Evolutionary conservation across 2,888 invertebrate species (phyloP), one percentile per base, ranked within the genome.

Genomic region (Lycocerus yunnanus): DNA sequence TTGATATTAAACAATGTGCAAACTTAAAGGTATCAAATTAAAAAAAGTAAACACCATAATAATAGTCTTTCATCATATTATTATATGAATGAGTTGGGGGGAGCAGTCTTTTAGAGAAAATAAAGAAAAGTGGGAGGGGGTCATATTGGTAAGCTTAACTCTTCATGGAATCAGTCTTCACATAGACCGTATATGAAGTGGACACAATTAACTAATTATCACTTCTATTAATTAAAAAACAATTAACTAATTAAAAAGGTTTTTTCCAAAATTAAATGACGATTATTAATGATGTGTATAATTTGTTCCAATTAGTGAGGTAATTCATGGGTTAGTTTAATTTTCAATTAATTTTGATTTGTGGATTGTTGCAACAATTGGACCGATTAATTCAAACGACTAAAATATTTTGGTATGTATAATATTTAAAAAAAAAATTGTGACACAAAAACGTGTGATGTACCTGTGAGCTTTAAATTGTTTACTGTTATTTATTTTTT

Each of bases 101-200:
- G 78, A 81, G 79, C 77, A 78, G 71, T 69, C 61, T 70, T 69
- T 71, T 72, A 72, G 80, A 79, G 81, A 81, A 80, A 81, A 81
- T 80, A 81, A 80, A 80, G 79, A 81, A 80, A 79, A 78, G 79
- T 78, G 78, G 79, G 78, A 78, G 80, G 79, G 81, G 78, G 68
- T 75, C 80, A 78, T 80, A 79, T 79, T 80, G 80, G 78, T 78
- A 78, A 78, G 73, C 74, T 76, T 79, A 78, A 73, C 80, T 80
- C 80, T 80, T 81, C 80, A 81, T 78, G 78, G 79, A 80, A 80
- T 78, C 81, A 81, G 81, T 81, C 79, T 80, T 77, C 79, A 77
- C 75, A 79, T 78, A 80, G 80, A 80, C 75, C 77, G 79, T 81
- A 80, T 79, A 80, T 78, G 81, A 81, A 78, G 79, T 79, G 78